Percentiles rank a stretch among this genome's conserved stretches.
Conservation (phyloP, 1,140 invertebrate species). For the Helicoverpa armigera region DNA sequence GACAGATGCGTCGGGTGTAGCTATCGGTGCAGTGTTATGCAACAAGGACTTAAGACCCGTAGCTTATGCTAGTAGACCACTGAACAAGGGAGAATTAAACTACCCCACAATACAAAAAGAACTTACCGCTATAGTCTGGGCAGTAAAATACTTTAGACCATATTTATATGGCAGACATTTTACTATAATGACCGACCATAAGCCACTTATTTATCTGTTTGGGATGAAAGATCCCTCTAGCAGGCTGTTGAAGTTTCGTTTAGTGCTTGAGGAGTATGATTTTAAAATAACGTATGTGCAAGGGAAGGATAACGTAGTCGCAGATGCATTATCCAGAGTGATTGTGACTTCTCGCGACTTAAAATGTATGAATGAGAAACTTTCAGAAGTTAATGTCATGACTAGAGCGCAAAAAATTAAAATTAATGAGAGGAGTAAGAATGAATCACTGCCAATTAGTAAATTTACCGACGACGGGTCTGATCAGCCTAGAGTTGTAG, state of each 20-base stretch:
- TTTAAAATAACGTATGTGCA: slow-evolving; percentile 52
- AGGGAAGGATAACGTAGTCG: slow-evolving; percentile 52
- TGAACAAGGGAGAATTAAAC: slow-evolving; percentile 50
- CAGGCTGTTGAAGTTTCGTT: slow-evolving; percentile 50
- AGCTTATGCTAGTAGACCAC: slow-evolving; percentile 50
- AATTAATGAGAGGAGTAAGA: slow-evolving; percentile 23
- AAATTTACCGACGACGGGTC: slow-evolving; percentile 12
- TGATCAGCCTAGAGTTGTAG: slow-evolving; percentile 39
- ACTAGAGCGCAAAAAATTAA: slow-evolving; percentile 46
- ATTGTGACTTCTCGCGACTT: slow-evolving; percentile 50
- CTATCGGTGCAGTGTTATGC: slow-evolving; percentile 44
- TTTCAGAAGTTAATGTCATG: slow-evolving; percentile 10
- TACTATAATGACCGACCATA: slow-evolving; percentile 50
- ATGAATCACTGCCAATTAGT: slow-evolving; percentile 1
- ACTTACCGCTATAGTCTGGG: slow-evolving; percentile 50
- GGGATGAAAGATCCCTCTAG: slow-evolving; percentile 52
- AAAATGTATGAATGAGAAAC: slow-evolving; percentile 47
- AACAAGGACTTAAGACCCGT: slow-evolving; percentile 41
- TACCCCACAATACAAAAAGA: slow-evolving; percentile 52
- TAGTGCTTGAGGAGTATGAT: slow-evolving; percentile 54
- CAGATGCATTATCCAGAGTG: slow-evolving; percentile 55
- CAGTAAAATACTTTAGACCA: not conserved
- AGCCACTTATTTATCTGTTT: slow-evolving; percentile 51
- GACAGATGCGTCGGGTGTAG: not conserved
- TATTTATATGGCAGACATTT: slow-evolving; percentile 51